phyloP scores from a whole-genome alignment of 2,113 vertebrate species.

The Poeciliopsis prolifica region DNA sequence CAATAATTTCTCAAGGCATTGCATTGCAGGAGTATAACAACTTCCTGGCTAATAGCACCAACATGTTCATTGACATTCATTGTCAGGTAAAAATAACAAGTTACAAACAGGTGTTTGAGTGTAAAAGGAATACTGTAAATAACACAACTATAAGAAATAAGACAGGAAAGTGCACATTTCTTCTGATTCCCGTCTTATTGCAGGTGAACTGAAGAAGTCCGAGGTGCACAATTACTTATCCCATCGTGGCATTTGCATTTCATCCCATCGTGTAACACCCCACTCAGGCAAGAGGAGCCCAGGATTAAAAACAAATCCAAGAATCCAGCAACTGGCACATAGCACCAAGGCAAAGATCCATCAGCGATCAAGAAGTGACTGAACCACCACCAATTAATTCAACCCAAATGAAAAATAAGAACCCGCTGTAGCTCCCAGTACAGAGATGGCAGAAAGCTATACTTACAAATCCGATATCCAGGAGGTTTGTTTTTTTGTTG shows the following conservation, averaged over 20 bases:
- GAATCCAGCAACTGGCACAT: constrained; percentile 56
- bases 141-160: background rate
- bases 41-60: constrained; percentile 64
- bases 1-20: background rate
- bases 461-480: constrained; percentile 23
- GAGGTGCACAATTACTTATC: background rate
- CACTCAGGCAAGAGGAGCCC: constrained; percentile 52
- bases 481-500: background rate
- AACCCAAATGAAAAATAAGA: constrained; percentile 27
- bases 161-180: background rate
- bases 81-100: constrained; percentile 8
- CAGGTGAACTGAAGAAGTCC: constrained; percentile 47
- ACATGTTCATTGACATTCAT: constrained; percentile 49
- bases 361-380: constrained; percentile 47
- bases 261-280: constrained; percentile 39
- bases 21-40: constrained; percentile 13
- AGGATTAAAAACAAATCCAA: constrained; percentile 40
- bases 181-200: constrained; percentile 8
- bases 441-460: constrained; percentile 31
- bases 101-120: constrained; percentile 23
- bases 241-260: background rate
- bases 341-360: constrained; percentile 41
- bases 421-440: constrained; percentile 19
- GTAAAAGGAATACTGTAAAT: constrained; percentile 21
- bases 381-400: constrained; percentile 75